Evolutionary conservation across 2,797 vertebrate genomes (phyloP), one percentile per base, ranked within the genome.

Genomic region (Iguana delicatissima): DNA sequence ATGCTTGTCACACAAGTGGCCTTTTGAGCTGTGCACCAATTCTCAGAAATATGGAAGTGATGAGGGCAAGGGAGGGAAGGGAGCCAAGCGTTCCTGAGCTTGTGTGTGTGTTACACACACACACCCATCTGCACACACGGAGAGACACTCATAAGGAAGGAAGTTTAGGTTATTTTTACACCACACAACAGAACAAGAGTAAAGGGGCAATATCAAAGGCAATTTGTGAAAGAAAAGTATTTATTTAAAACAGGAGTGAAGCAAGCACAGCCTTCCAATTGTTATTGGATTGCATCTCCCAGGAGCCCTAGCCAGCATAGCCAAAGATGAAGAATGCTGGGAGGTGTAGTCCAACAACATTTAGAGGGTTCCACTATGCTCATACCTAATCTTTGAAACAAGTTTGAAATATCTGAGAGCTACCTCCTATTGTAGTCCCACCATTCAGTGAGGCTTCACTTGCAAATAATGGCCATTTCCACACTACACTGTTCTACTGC

Each of bases 21-120:
- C 88, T 93, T 95, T 86, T 94, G 88, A 95, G 95, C 87, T 92
- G 82, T 88, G 77, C 32, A 89, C 92, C 80, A 72, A 1, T 84
- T 92, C 92, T 92, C 89, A 82, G 32, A 90, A 80, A 93, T 4
- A 26, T 89, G 92, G 84, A 92, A 89, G 93, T 90, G 96, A 90
- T 88, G 92, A 92, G 91, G 83, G 84, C 64, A 0, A 80, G 83
- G 52, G 85, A 92, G 81, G 92, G 95, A 95, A 86, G 67, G 92
- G 93, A 91, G 46, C 87, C 93, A 93, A 94, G 88, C 42, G 91
- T 94, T 90, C 84, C 77, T 1, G 26, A 38, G 29, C 18, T 5
- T 46, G 22, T 42, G 26, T 55, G 12, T 22, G 87, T 93, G 88
- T 46, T 52, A 2, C 6, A 1, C 22, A 6, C 13, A 6, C 24